Evolutionary conservation across 2,888 invertebrate genomes (phyloP), one percentile per base, ranked within the genome.

Genomic region (Lordiphosa fenestrarum): DNA sequence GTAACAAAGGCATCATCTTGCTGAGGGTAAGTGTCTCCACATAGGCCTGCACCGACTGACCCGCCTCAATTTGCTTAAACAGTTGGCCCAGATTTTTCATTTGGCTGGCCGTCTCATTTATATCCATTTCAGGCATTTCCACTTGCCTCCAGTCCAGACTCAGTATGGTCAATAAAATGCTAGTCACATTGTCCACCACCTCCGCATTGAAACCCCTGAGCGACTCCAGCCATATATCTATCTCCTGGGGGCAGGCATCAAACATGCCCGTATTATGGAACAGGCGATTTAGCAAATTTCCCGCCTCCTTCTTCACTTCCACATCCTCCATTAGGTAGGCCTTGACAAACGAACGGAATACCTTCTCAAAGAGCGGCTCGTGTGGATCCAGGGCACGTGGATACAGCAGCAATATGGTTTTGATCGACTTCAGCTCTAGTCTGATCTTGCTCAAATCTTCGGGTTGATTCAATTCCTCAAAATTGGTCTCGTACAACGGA

Each of bases 201-300:
- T 63, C 57, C 0, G 56, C 66, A 64, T 82, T 69, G 50, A 80
- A 64, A 74, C 78, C 70, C 42, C 88, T 55, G 42, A 88, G 58
- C 66, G 90, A 86, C 71, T 93, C 91, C 25, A 94, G 86, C 91
- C 95, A 93, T 57, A 94, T 90, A 84, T 93, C 92, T 39, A 94
- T 92, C 89, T 95, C 94, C 54, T 87, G 69, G 23, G 71, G 73
- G 63, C 90, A 90, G 66, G 92, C 92, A 15, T 91, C 91, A 84
- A 95, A 95, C 66, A 94, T 90, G 4, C 91, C 91, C 0, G 93
- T 93, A 57, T 91, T 92, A 71, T 90, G 91, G 23, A 95, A 91
- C 57, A 95, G 91, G 47, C 89, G 90, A 44, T 88, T 88, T 23
- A 94, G 86, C 3, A 93, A 90, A 46, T 89, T 87, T 55, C 91